Evolutionary conservation across 2,888 invertebrate species (phyloP), one percentile per base, ranked within the genome.

Genomic region (Andrena bicolor): DNA sequence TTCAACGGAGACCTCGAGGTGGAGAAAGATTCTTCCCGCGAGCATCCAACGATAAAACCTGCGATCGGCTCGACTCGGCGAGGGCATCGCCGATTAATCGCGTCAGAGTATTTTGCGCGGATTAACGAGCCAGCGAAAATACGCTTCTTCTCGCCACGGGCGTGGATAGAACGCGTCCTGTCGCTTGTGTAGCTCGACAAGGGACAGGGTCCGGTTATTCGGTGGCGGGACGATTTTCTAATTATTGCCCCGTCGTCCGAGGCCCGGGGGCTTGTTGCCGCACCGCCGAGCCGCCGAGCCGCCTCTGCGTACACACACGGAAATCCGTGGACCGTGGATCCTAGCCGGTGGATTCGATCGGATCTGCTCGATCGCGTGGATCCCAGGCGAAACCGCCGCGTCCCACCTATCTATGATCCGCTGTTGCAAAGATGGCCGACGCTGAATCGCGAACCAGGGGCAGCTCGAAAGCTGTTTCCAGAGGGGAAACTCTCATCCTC

Each of bases 151-250:
- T 65, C 58, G 85, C 76, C 74, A 76, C 79, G 73, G 86, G 77
- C 74, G 71, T 73, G 70, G 87, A 75, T 83, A 73, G 78, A 13
- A 68, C 65, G 53, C 60, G 80, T 60, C 68, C 66, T 70, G 71
- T 75, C 72, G 75, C 51, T 32, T 64, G 80, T 66, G 83, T 53
- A 56, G 66, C 83, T 65, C 82, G 84, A 86, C 87, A 84, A 84
- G 87, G 82, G 86, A 80, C 86, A 86, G 84, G 84, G 75, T 82
- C 83, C 85, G 87, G 85, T 88, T 88, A 86, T 88, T 88, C 88
- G 88, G 86, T 85, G 86, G 85, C 86, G 76, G 86, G 83, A 88
- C 86, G 88, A 90, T 89, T 90, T 89, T 89, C 87, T 90, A 90
- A 90, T 90, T 90, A 90, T 89, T 89, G 86, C 85, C 78, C 85